Percentiles rank a stretch among this genome's conserved stretches.
Evolutionary conservation across 1,140 invertebrate species (phyloP).

Genomic region (Pseudoatta argentina): DNA sequence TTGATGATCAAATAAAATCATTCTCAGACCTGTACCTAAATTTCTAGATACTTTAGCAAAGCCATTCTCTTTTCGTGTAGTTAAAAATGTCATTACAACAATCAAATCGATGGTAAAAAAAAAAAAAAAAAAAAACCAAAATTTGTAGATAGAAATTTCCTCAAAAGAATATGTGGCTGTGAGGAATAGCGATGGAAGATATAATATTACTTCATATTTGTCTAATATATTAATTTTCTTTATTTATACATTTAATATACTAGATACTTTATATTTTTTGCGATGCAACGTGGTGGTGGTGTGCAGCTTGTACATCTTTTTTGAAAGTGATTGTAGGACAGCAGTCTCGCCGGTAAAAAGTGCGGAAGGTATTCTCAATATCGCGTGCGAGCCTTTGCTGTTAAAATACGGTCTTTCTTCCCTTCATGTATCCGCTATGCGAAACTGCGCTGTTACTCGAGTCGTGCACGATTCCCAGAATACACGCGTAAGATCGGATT

Average conservation of each 20-base stretch:
- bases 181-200: neutral
- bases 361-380: conserved; percentile 61
- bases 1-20: too few relatives aligned
- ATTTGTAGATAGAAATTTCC: neutral
- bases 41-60: too few relatives aligned
- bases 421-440: conserved; percentile 26
- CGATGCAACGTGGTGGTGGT: conserved; percentile 4
- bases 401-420: conserved; percentile 47
- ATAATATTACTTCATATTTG: neutral
- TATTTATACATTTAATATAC: too few relatives aligned
- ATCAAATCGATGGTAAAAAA: neutral
- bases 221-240: neutral
- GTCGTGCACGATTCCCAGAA: conserved; percentile 53
- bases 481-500: conserved; percentile 51
- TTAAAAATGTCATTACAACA: neutral
- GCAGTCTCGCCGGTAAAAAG: conserved; percentile 54
- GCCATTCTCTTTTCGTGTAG: neutral
- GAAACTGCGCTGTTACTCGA: conserved; percentile 44
- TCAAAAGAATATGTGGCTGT: neutral
- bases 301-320: conserved; percentile 45
- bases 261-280: neutral
- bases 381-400: conserved; percentile 20
- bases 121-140: neutral
- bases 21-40: too few relatives aligned
- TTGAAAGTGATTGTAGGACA: conserved; percentile 45